phyloP scores from a whole-genome alignment of 1,140 invertebrate genomes.

The Drosophila guanche region DNA sequence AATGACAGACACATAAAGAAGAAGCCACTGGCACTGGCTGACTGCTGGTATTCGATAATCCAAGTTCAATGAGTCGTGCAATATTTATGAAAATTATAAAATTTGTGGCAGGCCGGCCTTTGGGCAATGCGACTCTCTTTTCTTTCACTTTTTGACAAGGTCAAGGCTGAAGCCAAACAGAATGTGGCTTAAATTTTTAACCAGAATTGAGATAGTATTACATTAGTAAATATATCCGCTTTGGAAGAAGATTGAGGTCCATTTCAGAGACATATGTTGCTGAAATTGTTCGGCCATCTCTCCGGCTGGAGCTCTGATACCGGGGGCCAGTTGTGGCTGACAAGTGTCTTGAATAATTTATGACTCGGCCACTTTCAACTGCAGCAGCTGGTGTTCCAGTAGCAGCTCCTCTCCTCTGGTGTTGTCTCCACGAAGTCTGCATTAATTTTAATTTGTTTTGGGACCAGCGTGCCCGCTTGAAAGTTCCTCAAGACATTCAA shows the following conservation, averaged over 20 bases:
- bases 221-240: conserved; percentile 8
- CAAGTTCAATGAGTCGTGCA: conserved; percentile 60
- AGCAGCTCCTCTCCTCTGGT: background rate
- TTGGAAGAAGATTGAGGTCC: conserved; percentile 15
- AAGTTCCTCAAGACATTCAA: conserved; percentile 32
- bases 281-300: background rate
- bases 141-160: conserved; percentile 38
- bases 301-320: conserved; percentile 24
- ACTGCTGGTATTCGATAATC: conserved; percentile 52
- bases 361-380: conserved; percentile 56
- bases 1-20: conserved; percentile 23
- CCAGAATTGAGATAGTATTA: background rate
- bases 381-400: conserved; percentile 46
- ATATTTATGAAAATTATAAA: conserved; percentile 68
- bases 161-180: conserved; percentile 30
- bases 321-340: conserved; percentile 67
- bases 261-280: conserved; percentile 41
- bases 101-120: conserved; percentile 53
- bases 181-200: conserved; percentile 29
- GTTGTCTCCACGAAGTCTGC: conserved; percentile 21
- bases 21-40: conserved; percentile 18
- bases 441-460: conserved; percentile 66
- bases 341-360: conserved; percentile 78
- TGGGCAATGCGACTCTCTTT: conserved; percentile 12
- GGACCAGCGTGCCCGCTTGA: conserved; percentile 11